Base-by-base conservation (phyloP, 2,113 vertebrate genomes). In the Brachyhypopomus gauderio region DNA sequence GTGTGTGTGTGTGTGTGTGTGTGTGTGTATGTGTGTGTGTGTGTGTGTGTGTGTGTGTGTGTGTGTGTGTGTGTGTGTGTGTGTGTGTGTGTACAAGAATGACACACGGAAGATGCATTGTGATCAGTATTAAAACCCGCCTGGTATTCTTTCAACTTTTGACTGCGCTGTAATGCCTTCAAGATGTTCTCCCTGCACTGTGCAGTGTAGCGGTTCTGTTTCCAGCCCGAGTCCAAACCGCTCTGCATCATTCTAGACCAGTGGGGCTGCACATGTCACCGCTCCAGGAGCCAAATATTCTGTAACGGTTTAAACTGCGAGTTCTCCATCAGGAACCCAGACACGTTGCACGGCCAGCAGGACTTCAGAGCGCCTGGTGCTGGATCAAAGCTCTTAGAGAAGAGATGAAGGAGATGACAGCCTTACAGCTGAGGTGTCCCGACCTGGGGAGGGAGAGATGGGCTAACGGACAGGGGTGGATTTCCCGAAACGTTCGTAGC, bases 161-260 rank as follows among this genome's bases (percentile, higher is more conserved):
- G 84, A 78, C 83, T 89, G 81, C 48, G 67, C 70, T 66, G 6
- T 89, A 86, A 91, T 88, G 78, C 84, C 81, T 89, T 90, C 89
- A 89, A 89, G 87, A 91, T 88, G 88, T 87, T 84, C 63, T 73
- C 36, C 30, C 52, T 48, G 58, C 78, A 58, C 71, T 30, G 60
- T 60, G 17, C 62, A 75, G 56, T 14, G 45, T 52, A 59, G 45
- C 38, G 36, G 75, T 62, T 75, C 52, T 71, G 74, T 64, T 77
- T 72, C 25, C 38, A 74, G 60, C 4, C 60, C 55, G 4, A 64
- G 45, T 79, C 66, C 48, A 22, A 38, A 78, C 5, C 25, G 20
- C 77, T 71, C 8, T 2, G 34, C 36, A 34, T 72, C 27, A 8
- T 71, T 71, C 72, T 67, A 60, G 52, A 16, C 52, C 36, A 76